These are phyloP conservation scores for Conops quadrifasciatus DNA, from an alignment of 2,888 invertebrate genomes.

Conservation along the genomic window DNA sequence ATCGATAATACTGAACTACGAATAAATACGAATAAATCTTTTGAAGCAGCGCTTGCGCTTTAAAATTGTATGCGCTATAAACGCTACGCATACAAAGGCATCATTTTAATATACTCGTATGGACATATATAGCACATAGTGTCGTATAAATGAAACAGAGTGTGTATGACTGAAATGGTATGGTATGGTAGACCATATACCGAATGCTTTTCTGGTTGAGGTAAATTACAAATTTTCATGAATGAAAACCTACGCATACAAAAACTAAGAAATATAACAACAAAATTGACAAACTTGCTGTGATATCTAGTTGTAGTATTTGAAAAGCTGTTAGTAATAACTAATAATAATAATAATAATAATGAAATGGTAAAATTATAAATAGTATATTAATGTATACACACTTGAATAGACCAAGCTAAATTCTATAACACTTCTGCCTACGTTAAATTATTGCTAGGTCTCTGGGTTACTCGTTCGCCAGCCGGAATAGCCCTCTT, in stretches of 20 bases:
- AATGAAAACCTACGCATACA: constrained; percentile 61
- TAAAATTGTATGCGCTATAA: constrained; percentile 40
- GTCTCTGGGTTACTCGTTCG: no score
- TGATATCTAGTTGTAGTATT: no score
- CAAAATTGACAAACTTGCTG: constrained; percentile 1
- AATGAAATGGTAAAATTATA: neutral
- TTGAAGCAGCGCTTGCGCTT: no score
- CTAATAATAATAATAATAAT: neutral
- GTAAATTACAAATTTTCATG: constrained; percentile 56
- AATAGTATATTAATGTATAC: neutral
- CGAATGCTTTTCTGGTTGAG: constrained; percentile 4
- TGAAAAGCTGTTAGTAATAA: no score
- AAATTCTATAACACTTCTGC: no score
- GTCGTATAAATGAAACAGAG: no score
- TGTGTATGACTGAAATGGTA: no score
- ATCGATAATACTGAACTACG: no score
- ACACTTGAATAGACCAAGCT: no score
- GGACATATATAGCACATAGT: neutral
- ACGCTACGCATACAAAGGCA: constrained; percentile 11
- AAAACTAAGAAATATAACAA: constrained; percentile 31
- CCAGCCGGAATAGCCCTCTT: no score
- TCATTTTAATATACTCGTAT: neutral
- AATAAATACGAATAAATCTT: no score
- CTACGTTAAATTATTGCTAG: no score
- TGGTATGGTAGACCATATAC: neutral